Evolutionary conservation across 2,888 invertebrate genomes (phyloP).

Genomic region (Pedicia rivosa): DNA sequence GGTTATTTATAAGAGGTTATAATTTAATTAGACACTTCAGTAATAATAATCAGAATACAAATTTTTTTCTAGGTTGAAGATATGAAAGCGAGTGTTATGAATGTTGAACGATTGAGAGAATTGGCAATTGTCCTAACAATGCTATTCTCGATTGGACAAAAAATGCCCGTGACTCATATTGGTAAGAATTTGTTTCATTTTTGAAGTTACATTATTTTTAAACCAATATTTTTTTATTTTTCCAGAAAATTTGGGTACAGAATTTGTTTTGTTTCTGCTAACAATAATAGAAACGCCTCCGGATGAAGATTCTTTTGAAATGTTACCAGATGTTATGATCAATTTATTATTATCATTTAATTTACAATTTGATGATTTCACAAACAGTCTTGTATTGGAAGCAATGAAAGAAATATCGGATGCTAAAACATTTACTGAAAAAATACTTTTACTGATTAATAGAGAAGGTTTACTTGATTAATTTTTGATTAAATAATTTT

Average conservation of each 20-base stretch:
- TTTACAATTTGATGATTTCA: conserved; percentile 57
- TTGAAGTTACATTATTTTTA: neutral
- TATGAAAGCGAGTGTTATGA: conserved; percentile 63
- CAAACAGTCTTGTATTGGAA: conserved; percentile 54
- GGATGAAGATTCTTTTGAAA: conserved; percentile 66
- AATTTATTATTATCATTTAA: conserved; percentile 77
- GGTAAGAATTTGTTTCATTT: conserved; percentile 36
- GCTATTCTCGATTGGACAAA: conserved; percentile 81
- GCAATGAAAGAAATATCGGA: conserved; percentile 49
- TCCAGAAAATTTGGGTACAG: conserved; percentile 66
- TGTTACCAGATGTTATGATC: conserved; percentile 70
- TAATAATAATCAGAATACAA: too few species aligned
- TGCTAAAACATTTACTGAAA: conserved; percentile 83
- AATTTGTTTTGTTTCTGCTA: conserved; percentile 66
- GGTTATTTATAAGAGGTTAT: too few species aligned
- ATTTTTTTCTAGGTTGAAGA: conserved; percentile 33
- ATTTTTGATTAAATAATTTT: neutral
- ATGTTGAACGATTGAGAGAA: conserved; percentile 65
- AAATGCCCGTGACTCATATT: conserved; percentile 75
- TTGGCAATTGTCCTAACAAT: conserved; percentile 72
- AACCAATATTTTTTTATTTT: conserved; percentile 6
- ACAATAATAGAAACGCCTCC: conserved; percentile 68
- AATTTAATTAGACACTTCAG: too few species aligned
- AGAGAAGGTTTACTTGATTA: too few species aligned
- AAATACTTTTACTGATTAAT: conserved; percentile 70